Conservation (phyloP, 1,140 invertebrate genomes). For the Conopomorpha cramerella region DNA sequence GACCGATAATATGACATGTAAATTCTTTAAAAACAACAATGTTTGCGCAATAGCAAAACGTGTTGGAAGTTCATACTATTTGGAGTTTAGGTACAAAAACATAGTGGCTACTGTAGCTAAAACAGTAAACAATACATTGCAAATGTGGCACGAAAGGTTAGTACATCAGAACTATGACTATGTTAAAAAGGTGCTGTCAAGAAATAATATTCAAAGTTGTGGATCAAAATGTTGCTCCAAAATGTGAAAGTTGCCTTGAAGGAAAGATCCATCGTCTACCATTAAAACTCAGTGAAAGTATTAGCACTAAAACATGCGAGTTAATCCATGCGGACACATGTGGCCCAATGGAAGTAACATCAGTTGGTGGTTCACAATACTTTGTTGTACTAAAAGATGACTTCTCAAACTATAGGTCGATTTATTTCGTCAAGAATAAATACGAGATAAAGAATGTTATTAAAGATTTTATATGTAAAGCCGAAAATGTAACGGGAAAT, state of each 20-base stretch:
- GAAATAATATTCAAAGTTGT: constrained; percentile 7
- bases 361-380: constrained; percentile 10
- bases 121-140: constrained; percentile 4
- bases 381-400: constrained; percentile 12
- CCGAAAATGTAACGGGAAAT: constrained; percentile 16
- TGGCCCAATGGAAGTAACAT: constrained; percentile 10
- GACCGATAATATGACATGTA: background rate
- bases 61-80: background rate
- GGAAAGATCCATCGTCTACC: constrained; percentile 7
- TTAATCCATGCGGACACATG: constrained; percentile 11
- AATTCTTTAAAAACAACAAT: constrained; percentile 1
- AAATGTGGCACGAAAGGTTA: constrained; percentile 18
- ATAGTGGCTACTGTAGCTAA: constrained; percentile 2
- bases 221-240: background rate
- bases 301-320: constrained; percentile 1
- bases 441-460: constrained; percentile 15
- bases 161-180: constrained; percentile 21
- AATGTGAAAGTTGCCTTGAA: constrained; percentile 6
- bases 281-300: constrained; percentile 1
- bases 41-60: constrained; percentile 1
- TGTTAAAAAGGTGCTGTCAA: constrained; percentile 11
- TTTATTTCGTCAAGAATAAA: constrained; percentile 31
- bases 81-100: constrained; percentile 3
- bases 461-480: constrained; percentile 15
- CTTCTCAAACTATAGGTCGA: constrained; percentile 11